Percentiles rank a stretch among this genome's conserved stretches.
Evolutionary conservation across 2,113 vertebrate genomes (phyloP).

Genomic region (Rhadina sibilatrix): DNA sequence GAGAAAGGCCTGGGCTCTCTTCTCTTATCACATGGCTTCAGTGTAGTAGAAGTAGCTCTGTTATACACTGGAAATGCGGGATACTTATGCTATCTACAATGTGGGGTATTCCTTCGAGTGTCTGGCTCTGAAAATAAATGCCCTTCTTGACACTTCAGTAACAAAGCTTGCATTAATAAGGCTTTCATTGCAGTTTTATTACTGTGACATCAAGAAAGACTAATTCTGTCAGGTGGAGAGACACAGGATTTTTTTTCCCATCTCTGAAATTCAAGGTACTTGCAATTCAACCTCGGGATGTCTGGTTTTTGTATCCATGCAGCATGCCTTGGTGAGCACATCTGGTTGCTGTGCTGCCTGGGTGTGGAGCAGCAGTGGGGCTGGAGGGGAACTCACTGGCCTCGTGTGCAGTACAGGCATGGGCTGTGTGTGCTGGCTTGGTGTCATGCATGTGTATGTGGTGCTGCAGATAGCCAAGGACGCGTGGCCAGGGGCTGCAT

Average conservation of each 20-base stretch:
- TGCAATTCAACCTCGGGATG: neutral
- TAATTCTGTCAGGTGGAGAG: neutral
- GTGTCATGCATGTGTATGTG: fast-evolving
- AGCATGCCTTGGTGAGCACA: neutral
- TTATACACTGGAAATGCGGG: neutral
- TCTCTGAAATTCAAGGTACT: slow-evolving; percentile 21
- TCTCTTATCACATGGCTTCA: neutral
- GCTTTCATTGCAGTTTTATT: neutral
- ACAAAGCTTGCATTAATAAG: neutral
- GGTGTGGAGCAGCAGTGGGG: neutral
- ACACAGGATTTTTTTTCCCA: neutral
- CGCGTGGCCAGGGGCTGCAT: neutral
- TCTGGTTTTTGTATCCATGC: neutral
- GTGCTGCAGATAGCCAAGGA: neutral
- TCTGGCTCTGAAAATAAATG: neutral
- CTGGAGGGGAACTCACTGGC: fast-evolving
- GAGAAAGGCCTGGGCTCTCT: slow-evolving; percentile 3
- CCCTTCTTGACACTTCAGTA: neutral
- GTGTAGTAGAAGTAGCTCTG: neutral
- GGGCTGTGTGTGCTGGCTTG: fast-evolving
- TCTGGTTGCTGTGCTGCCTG: neutral
- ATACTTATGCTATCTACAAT: neutral
- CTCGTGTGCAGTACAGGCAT: fast-evolving
- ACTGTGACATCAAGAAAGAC: neutral
- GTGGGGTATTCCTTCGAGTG: neutral